These are phyloP conservation scores for Ptychochromis oligacanthus DNA, from an alignment of 2,113 vertebrate genomes.

Conservation along the genomic window DNA sequence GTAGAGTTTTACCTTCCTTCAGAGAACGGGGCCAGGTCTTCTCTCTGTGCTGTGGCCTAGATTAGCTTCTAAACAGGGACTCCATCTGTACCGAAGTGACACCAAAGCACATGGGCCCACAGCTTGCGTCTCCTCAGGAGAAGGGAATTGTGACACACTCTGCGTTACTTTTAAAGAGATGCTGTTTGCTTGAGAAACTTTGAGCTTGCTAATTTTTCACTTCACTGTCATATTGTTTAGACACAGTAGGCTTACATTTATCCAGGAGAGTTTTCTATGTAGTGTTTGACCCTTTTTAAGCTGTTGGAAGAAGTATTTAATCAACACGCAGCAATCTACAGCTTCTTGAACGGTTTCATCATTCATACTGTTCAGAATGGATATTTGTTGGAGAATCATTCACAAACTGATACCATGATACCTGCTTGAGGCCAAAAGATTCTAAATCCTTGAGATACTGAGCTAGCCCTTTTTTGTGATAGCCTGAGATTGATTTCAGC, in stretches of 20 bases:
- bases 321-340: not conserved
- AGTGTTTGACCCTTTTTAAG: not conserved
- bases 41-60: constrained; percentile 62
- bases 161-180: constrained; percentile 18
- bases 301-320: not conserved
- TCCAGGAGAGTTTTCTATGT: not conserved
- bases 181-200: not conserved
- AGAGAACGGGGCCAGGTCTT: constrained; percentile 57
- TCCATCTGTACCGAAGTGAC: constrained; percentile 48
- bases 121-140: constrained; percentile 3
- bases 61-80: constrained; percentile 55
- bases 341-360: not conserved
- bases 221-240: not conserved
- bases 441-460: constrained; percentile 52
- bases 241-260: not conserved
- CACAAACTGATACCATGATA: constrained; percentile 23
- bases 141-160: constrained; percentile 34
- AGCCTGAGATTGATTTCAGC: constrained; percentile 55
- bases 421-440: constrained; percentile 44
- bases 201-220: not conserved
- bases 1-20: constrained; percentile 19
- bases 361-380: constrained; percentile 16
- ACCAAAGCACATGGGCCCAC: constrained; percentile 32
- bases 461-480: constrained; percentile 33
- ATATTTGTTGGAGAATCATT: constrained; percentile 27